Evolutionary conservation across 1,140 invertebrate genomes (phyloP), one percentile per base, ranked within the genome.

Genomic region (Pomacea maculata): DNA sequence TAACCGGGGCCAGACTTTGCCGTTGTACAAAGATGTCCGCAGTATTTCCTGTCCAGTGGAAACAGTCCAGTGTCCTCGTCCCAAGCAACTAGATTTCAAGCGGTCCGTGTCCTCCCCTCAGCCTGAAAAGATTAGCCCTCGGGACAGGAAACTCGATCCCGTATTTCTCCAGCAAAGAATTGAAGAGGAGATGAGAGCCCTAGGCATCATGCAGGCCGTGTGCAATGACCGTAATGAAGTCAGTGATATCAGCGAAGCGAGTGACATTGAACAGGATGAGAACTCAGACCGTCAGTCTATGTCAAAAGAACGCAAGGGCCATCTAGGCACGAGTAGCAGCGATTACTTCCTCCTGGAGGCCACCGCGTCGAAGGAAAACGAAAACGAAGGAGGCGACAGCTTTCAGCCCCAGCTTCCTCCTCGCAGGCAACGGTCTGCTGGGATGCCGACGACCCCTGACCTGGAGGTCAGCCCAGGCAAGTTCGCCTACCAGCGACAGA

Each of bases 341-440:
- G 67, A 78, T 11, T 78, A 78, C 67, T 78, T 78, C 77, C 5
- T 78, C 29, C 77, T 78, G 45, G 77, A 78, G 25, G 8, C 77
- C 4, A 45, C 64, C 4, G 29, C 54, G 29, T 45, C 10, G 45
- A 57, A 19, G 52, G 61, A 65, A 17, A 65, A 77, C 3, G 55
- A 57, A 45, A 52, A 57, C 25, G 21, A 21, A 10, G 75, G 65
- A 17, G 15, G n/a, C 29, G 21, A 65, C 63, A 45, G 6, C n/a
- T 65, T 61, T 17, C 11, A 61, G 57, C 57, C 57, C 57, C 4
- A 61, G 57, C 57, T 61, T 17, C 57, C 57, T 61, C 11, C 15
- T 61, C 57, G 57, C 57, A 61, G 57, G 57, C 57, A 61, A 11
- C 11, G 57, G 57, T 2, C 15, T 6, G 57, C 11, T 14, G 57